Evolutionary conservation across 2,113 vertebrate genomes (phyloP).

Genomic region (Dasyurus viverrinus): DNA sequence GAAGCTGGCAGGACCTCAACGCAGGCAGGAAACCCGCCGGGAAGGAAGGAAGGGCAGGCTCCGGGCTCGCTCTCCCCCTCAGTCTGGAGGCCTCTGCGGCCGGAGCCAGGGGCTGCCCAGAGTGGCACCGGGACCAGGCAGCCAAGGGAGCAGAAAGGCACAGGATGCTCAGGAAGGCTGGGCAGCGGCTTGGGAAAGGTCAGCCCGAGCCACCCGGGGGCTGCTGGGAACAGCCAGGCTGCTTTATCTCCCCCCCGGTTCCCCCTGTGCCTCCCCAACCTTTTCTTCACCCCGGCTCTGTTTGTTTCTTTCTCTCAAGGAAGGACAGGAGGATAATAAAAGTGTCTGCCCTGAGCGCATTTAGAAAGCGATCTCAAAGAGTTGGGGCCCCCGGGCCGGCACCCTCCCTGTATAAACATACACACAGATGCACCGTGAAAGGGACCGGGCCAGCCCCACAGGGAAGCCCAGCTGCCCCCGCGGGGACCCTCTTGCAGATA

Average conservation of each 20-base stretch:
- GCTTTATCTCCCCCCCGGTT: not conserved
- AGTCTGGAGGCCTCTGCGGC: not conserved
- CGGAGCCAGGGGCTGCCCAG: not conserved
- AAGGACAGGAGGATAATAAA: not conserved
- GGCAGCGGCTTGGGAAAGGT: not conserved
- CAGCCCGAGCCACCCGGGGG: not conserved
- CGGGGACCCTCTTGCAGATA: not conserved
- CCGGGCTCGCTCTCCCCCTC: not conserved
- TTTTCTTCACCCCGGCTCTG: not conserved
- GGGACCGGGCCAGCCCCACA: not conserved
- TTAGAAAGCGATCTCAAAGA: slow-evolving; percentile 13
- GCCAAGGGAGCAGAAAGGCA: not conserved
- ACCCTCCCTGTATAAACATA: not conserved
- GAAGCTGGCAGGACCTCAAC: slow-evolving; percentile 21
- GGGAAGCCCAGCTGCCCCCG: not conserved
- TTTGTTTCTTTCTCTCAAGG: slow-evolving; percentile 34
- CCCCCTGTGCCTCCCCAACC: slow-evolving; percentile 1
- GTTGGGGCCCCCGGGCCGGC: not conserved
- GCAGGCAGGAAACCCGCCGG: not conserved
- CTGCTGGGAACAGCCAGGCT: not conserved
- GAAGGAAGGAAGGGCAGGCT: not conserved
- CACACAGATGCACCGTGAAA: not conserved
- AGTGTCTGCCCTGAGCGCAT: not conserved
- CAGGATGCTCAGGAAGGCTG: not conserved
- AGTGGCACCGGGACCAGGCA: not conserved